A percentile compares a stretch with the other conserved stretches of the same genome.
phyloP scores from a whole-genome alignment of 2,888 invertebrate genomes.

The Drosophila lacicola region DNA sequence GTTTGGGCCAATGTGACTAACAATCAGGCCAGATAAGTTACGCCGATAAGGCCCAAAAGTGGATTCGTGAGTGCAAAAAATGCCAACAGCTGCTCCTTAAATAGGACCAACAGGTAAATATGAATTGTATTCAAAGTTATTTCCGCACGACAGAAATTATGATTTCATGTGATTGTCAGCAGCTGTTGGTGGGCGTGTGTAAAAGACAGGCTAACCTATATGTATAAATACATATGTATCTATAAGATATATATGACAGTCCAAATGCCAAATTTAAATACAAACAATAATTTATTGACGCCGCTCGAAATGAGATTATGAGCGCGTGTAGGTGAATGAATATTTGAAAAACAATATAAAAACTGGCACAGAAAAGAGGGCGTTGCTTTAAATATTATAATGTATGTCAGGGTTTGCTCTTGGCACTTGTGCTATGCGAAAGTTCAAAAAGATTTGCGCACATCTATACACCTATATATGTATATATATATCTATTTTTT shows the following conservation, averaged over 20 bases:
- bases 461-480: constrained; percentile 25
- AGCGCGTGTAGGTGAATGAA: constrained; percentile 70
- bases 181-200: constrained; percentile 64
- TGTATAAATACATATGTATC: constrained; percentile 7
- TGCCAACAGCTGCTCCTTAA: constrained; percentile 42
- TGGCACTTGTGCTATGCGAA: constrained; percentile 73
- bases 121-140: constrained; percentile 32
- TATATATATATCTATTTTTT: constrained; percentile 26
- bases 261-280: constrained; percentile 57
- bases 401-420: constrained; percentile 79
- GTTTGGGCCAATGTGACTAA: constrained; percentile 51
- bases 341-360: constrained; percentile 12
- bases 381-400: constrained; percentile 65
- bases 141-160: constrained; percentile 35
- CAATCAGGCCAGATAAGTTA: constrained; percentile 51
- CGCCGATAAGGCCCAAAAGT: constrained; percentile 38
- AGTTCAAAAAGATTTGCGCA: constrained; percentile 72
- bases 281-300: constrained; percentile 68
- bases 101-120: constrained; percentile 54
- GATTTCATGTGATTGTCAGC: constrained; percentile 57
- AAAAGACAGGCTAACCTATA: constrained; percentile 33
- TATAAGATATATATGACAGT: constrained; percentile 38
- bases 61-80: constrained; percentile 14
- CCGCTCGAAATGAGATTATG: constrained; percentile 66
- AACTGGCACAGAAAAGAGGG: constrained; percentile 59